Evolutionary conservation across 2,888 invertebrate genomes (phyloP), one percentile per base, ranked within the genome.

Genomic region (Hartigia nigra): DNA sequence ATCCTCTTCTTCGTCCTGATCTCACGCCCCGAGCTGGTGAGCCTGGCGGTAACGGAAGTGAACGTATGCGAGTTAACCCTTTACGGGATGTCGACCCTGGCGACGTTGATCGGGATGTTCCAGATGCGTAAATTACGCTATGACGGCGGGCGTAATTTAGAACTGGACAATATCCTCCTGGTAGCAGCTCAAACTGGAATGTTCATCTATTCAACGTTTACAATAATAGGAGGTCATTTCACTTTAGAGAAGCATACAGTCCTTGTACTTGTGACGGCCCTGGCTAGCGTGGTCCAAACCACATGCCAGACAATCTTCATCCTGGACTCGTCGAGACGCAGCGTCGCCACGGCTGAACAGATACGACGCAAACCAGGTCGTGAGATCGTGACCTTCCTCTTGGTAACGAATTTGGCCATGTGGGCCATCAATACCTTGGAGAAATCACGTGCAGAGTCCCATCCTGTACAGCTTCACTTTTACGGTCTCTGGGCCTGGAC

Each of bases 401-500:
- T 97, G 81, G 96, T 98, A 34, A 96, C 97, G 0, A 98, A 98
- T 92, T 92, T 98, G 86, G 98, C 98, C 32, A 97, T 97, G 97
- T 97, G 97, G 97, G 97, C 97, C 12, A 97, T 98, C 83, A 98
- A 97, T 89, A 98, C 98, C 1, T 92, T 98, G 88, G 98, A 98
- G 91, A 98, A 98, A 87, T 97, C 97, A 0, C 93, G 97, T 34
- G 97, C 98, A 0, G 97, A 98, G 88, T 97, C 97, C 11, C 97
- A 98, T 91, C 98, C 98, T 12, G 96, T 98, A 74, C 98, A 98
- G 91, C 92, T 98, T 84, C 96, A 97, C 88, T 98, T 98, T 92
- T 98, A 97, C 88, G 98, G 98, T 0, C 93, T 97, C 70, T 98
- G 97, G 97, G 97, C 97, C 55, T 98, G 98, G 98, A 97, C 98